Conservation (phyloP, 1,140 invertebrate species). For the Elysia chlorotica region DNA sequence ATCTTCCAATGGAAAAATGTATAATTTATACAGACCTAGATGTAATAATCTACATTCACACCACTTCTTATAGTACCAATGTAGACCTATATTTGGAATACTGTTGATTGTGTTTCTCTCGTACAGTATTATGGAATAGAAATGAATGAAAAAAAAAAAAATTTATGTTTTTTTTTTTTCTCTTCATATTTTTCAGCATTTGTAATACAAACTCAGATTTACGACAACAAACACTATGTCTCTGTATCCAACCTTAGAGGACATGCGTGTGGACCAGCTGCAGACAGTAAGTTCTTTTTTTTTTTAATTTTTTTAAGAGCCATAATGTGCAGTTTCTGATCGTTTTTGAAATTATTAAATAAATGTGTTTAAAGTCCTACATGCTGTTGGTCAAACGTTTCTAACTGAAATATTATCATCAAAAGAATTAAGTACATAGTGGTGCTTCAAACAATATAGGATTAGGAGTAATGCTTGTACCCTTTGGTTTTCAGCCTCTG, state of each 20-base stretch:
- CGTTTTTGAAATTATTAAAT: not conserved
- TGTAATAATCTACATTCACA: no score
- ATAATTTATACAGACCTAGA: no score
- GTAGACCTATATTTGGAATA: no score
- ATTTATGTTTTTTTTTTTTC: no score
- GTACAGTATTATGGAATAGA: no score
- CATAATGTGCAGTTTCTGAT: not conserved
- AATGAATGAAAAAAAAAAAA: no score
- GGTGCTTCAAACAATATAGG: not conserved
- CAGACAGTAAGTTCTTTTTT: slow-evolving; percentile 69
- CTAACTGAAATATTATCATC: not conserved
- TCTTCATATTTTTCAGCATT: no score
- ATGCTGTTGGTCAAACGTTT: not conserved
- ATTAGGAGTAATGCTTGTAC: not conserved
- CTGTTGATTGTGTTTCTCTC: no score
- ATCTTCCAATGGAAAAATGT: no score
- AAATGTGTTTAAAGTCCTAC: not conserved
- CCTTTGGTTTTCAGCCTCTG: no score
- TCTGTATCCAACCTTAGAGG: slow-evolving; percentile 89
- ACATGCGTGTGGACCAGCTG: slow-evolving; percentile 91
- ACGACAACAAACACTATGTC: slow-evolving; percentile 47
- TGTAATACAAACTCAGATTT: no score
- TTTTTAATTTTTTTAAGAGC: not conserved
- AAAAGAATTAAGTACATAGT: not conserved
- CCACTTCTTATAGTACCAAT: no score